Base-by-base conservation (phyloP, 2,888 invertebrate genomes). In the Lasioglossum figueresi region DNA sequence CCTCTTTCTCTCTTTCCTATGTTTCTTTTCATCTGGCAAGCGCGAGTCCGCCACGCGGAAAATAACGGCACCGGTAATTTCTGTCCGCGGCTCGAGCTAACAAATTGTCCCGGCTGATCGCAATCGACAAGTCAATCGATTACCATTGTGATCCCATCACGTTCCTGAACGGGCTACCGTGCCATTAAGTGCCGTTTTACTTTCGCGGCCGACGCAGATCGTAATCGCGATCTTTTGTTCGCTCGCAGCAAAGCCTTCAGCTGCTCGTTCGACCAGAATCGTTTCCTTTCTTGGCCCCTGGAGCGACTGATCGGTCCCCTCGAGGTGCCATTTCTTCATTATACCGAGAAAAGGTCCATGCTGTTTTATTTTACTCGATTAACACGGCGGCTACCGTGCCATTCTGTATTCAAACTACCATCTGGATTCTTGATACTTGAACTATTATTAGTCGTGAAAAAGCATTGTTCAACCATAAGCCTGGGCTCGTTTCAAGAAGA, bases 31-130 rank as follows among this genome's bases (percentile, higher is more conserved):
- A 76, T 76, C 66, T 43, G 19, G 8, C 34, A 0, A 45, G 14
- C 27, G 68, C 68, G 72, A 76, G 48, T 40, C 63, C 34, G 63
- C 43, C 70, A n/a, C 68, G 70, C 75, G 79, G 63, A 45, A 76
- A 79, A 83, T 82, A 86, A 86, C 79, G 87, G 73, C 4, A 84
- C 63, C 43, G 27, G 31, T 16, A 56, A 63, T 77, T 34, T 45
- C 52, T 76, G 56, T 72, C 52, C 63, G 72, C 52, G 68, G 45
- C 19, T 34, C n/a, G 52, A 48, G 48, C 73, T 12, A 34, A 63
- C 23, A 43, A 63, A 31, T 43, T 43, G 43, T 68, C 37, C 68
- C 68, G 34, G 34, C 34, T 34, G 80, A 76, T 73, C 52, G 66
- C 68, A 8, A 63, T 70, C 70, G 34, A 40, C 63, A 16, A 66